Conservation (phyloP, 64 coral and sea anemone species). For the Stichodactyla mertensii region DNA sequence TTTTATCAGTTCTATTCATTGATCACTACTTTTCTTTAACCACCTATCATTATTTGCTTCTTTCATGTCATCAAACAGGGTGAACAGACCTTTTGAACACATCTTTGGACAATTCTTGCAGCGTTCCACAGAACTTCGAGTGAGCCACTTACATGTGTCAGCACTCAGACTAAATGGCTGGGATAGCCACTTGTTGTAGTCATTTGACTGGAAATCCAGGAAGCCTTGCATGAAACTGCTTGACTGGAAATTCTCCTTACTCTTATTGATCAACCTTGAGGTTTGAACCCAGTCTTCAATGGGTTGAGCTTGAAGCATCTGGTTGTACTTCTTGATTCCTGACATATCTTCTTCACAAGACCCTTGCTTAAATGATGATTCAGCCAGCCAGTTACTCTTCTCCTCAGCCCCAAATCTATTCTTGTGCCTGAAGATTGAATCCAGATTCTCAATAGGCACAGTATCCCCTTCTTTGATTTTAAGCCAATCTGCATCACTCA, state of each 20-base stretch:
- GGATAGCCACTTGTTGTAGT: slow-evolving; percentile 64
- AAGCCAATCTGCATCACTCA: slow-evolving; percentile 39
- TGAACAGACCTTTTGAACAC: slow-evolving; percentile 78
- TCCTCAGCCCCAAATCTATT: not conserved
- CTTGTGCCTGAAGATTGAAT: slow-evolving; percentile 18
- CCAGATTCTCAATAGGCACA: slow-evolving; percentile 15
- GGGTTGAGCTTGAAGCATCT: slow-evolving; percentile 24
- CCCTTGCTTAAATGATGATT: not conserved
- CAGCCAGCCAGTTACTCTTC: slow-evolving; percentile 12
- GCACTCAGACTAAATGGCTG: not conserved
- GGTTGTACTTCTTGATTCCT: slow-evolving; percentile 31
- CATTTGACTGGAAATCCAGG: slow-evolving; percentile 41
- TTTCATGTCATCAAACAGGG: slow-evolving; percentile 58
- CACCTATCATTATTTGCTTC: slow-evolving; percentile 47
- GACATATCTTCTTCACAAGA: not conserved
- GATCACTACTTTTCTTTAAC: slow-evolving; percentile 30
- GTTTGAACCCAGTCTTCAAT: slow-evolving; percentile 28
- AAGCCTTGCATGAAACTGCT: slow-evolving; percentile 51
- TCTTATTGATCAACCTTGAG: not conserved
- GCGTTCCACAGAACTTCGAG: slow-evolving; percentile 54
- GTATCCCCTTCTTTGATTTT: slow-evolving; percentile 28
- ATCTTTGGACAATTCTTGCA: slow-evolving; percentile 85
- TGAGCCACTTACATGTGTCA: slow-evolving; percentile 83
- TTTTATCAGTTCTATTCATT: not conserved
- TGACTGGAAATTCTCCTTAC: not conserved